Evolutionary conservation across 1,140 invertebrate species (phyloP), one percentile per base, ranked within the genome.

Genomic region (Aphelenchoides fujianensis): DNA sequence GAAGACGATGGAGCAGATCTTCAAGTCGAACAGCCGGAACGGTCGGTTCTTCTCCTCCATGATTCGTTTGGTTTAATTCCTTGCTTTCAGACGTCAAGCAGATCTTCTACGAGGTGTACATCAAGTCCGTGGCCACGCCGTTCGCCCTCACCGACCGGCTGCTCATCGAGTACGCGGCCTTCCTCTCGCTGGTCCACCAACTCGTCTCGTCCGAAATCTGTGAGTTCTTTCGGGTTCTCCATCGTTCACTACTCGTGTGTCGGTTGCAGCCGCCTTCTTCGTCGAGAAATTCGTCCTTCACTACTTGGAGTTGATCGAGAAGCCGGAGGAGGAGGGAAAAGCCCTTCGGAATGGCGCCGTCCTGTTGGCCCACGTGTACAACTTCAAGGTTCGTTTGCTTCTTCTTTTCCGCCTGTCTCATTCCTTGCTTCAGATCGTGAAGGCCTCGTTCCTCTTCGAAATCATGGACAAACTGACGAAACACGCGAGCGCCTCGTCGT

Each of bases 301-400:
- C 34, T 62, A 59, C 19, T 53, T 76, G 3, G 54, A 74, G 30
- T 30, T 36, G 36, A 48, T 77, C 32, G 30, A 27, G 16, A 79
- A 84, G 16, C 77, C 89, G 30, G 82, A 87, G 64, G 86, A 90
- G 12, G 90, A 91, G 76, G 89, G 91, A 77, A 97, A 97, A 85
- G 86, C 89, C 63, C 82, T 94, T n/a, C 92, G 95, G 79, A 97
- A 96, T 86, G 79, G 92, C 0, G 84, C 93, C 0, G 86, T 91
- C 1, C 88, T 94, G 48, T 85, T 97, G 0, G 89, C 89, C 1
- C 90, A 93, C 85, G 85, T 97, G 23, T 96, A 94, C 81, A 92
- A 91, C 84, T 97, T 96, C 82, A 94, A 94, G 87, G 91, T 92
- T 86, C 84, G 70, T 64, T 2, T 28, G 54, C 5, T 62, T n/a